phyloP scores from a whole-genome alignment of 1,140 invertebrate genomes.

The Coptotermes formosanus region DNA sequence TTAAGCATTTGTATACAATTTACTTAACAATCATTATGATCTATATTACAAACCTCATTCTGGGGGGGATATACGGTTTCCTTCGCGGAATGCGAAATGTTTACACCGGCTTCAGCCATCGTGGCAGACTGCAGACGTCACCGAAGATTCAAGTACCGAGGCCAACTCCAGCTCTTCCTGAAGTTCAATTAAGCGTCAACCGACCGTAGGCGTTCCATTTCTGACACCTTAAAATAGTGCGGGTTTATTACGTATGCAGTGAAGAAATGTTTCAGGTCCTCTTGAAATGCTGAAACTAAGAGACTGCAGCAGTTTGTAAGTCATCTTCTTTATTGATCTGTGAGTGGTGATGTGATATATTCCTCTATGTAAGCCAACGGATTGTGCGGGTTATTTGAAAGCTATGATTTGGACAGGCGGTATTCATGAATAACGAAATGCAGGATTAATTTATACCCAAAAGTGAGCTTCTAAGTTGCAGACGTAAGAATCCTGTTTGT shows the following conservation, averaged over 20 bases:
- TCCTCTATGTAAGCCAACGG: too few species aligned
- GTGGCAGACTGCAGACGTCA: constrained; percentile 27
- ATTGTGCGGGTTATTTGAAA: background rate
- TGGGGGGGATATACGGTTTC: background rate
- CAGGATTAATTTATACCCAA: too few species aligned
- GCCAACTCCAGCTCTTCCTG: background rate
- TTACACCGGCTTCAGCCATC: constrained; percentile 34
- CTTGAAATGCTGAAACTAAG: background rate
- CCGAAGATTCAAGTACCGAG: background rate
- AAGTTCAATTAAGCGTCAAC: background rate
- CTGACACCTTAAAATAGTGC: background rate
- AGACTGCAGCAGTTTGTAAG: background rate
- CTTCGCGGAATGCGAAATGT: background rate
- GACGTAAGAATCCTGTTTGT: too few species aligned
- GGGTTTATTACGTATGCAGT: background rate
- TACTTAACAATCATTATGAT: too few species aligned
- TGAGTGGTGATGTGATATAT: too few species aligned
- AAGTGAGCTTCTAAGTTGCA: too few species aligned
- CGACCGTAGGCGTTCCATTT: background rate
- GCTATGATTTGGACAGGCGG: background rate
- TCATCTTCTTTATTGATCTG: background rate
- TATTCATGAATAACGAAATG: too few species aligned
- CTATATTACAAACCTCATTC: background rate
- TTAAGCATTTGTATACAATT: too few species aligned
- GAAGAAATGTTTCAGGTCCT: background rate